These are phyloP conservation scores for Polylopha cassiicola DNA, from an alignment of 2,888 invertebrate species.

Conservation along the genomic window DNA sequence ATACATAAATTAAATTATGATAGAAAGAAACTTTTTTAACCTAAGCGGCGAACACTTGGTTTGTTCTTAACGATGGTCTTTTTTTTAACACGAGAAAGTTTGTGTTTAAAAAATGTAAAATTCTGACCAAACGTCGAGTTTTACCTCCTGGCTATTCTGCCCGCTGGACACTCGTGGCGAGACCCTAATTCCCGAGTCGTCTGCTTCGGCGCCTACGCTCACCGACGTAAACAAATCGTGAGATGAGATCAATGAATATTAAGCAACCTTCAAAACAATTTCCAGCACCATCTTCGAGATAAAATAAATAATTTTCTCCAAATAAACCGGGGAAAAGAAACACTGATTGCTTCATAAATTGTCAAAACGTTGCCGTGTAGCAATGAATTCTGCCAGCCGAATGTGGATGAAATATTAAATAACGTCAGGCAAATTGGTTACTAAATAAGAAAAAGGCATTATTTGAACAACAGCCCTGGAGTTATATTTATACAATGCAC, in stretches of 20 bases:
- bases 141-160: too few species aligned
- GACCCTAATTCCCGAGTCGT: slow-evolving; percentile 57
- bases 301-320: slow-evolving; percentile 63
- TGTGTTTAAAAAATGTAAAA: too few species aligned
- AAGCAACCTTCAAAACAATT: slow-evolving; percentile 66
- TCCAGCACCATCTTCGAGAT: slow-evolving; percentile 54
- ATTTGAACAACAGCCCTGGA: slow-evolving; percentile 9
- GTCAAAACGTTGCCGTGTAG: slow-evolving; percentile 54
- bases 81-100: too few species aligned
- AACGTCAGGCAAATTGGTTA: slow-evolving; percentile 55
- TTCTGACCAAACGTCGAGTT: too few species aligned
- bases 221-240: slow-evolving; percentile 66
- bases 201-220: slow-evolving; percentile 51
- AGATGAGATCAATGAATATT: slow-evolving; percentile 71
- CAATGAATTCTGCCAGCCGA: slow-evolving; percentile 50
- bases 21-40: too few species aligned
- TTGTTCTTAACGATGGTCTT: too few species aligned
- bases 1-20: too few species aligned
- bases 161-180: slow-evolving; percentile 26
- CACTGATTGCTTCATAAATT: slow-evolving; percentile 72
- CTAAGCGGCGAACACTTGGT: too few species aligned
- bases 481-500: slow-evolving; percentile 7
- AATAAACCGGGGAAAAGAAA: slow-evolving; percentile 61
- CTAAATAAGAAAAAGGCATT: slow-evolving; percentile 42
- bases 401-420: slow-evolving; percentile 52